phyloP scores from a whole-genome alignment of 1,140 invertebrate genomes.

The Scaptomyza graminum region DNA sequence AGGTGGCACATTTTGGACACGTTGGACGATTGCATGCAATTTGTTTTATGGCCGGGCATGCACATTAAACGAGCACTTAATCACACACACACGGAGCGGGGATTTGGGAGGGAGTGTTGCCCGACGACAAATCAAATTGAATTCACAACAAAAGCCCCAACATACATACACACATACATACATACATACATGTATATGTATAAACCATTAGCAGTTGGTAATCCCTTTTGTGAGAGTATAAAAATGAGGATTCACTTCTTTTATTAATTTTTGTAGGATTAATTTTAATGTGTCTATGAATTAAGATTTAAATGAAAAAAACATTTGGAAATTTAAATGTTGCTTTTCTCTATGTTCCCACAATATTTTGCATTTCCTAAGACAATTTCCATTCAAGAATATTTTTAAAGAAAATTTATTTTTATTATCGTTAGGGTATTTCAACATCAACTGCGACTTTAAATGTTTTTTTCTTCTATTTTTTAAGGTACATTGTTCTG shows the following conservation, averaged over 20 bases:
- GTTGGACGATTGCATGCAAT: constrained; percentile 70
- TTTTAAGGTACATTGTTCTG: neutral
- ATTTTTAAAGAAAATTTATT: no score
- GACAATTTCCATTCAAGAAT: no score
- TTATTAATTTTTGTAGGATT: no score
- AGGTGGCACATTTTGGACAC: neutral
- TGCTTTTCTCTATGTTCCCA: no score
- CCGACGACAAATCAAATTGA: constrained; percentile 80
- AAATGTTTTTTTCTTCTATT: constrained; percentile 3
- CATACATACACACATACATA: no score
- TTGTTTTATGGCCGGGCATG: constrained; percentile 77
- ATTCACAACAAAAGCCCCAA: constrained; percentile 33
- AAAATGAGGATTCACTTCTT: no score
- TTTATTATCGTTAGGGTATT: constrained; percentile 9
- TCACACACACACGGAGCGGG: constrained; percentile 75
- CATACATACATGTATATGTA: neutral
- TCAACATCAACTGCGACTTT: constrained; percentile 1
- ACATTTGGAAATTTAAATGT: no score
- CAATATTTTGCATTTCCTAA: no score
- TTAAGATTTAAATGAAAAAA: no score
- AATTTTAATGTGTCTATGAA: no score
- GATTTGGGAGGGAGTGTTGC: constrained; percentile 14
- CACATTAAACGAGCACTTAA: constrained; percentile 79
- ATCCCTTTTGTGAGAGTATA: neutral
- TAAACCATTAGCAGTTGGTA: neutral